phyloP scores from a whole-genome alignment of 2,797 vertebrate genomes.

The Danio albolineatus region DNA sequence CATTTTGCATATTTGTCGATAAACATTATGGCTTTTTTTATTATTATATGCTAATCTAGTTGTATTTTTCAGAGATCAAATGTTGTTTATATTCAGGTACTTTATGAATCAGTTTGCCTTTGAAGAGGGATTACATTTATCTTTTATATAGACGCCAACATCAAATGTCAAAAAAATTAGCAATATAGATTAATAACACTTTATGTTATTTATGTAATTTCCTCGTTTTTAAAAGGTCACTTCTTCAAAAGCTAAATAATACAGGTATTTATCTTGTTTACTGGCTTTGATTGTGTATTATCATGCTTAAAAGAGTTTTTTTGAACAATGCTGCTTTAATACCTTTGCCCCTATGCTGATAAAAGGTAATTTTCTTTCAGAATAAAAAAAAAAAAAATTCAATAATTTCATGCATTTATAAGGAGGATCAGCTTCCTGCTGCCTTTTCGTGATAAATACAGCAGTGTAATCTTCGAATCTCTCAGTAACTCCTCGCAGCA shows the following conservation, averaged over 20 bases:
- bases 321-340: neutral
- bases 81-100: neutral
- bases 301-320: neutral
- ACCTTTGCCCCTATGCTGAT: neutral
- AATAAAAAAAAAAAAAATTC: constrained; percentile 75
- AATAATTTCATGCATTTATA: constrained; percentile 73
- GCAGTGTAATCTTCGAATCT: neutral
- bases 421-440: constrained; percentile 46
- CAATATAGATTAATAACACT: neutral
- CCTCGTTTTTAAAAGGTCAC: neutral
- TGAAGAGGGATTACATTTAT: neutral
- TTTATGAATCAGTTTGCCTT: neutral
- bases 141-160: neutral
- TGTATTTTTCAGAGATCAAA: neutral
- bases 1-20: neutral
- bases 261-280: neutral
- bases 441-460: neutral
- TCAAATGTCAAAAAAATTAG: neutral
- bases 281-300: neutral
- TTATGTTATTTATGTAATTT: neutral
- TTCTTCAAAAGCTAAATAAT: neutral
- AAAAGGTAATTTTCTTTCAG: constrained; percentile 48
- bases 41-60: neutral
- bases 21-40: neutral
- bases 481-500: constrained; percentile 4